Conservation (phyloP, 1,140 invertebrate genomes). For the Atta cephalotes region DNA sequence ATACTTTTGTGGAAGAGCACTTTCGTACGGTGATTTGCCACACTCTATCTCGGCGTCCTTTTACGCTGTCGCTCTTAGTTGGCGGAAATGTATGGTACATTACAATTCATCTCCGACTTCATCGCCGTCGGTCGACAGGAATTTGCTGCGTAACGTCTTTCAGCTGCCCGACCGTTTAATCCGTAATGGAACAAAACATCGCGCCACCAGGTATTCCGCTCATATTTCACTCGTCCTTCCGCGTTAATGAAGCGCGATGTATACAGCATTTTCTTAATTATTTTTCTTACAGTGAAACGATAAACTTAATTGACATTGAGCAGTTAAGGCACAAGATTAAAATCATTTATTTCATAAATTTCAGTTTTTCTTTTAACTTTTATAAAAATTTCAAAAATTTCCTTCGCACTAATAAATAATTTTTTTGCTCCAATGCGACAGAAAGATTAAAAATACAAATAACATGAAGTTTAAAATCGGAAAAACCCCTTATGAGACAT, state of each 20-base stretch:
- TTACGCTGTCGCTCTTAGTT: conserved; percentile 66
- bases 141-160: conserved; percentile 62
- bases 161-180: conserved; percentile 55
- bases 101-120: conserved; percentile 69
- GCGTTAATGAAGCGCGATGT: conserved; percentile 48
- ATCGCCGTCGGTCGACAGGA: conserved; percentile 51
- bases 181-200: conserved; percentile 58
- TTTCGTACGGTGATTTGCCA: conserved; percentile 64
- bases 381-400: background rate
- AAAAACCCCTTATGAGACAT: too few species aligned
- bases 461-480: too few species aligned
- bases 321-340: background rate
- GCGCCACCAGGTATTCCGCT: conserved; percentile 36
- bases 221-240: conserved; percentile 47
- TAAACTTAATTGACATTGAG: conserved; percentile 27
- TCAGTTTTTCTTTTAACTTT: background rate
- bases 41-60: conserved; percentile 63
- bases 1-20: conserved; percentile 60
- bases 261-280: conserved; percentile 38
- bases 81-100: conserved; percentile 62
- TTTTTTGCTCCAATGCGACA: background rate
- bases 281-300: conserved; percentile 23
- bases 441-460: background rate
- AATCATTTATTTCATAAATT: conserved; percentile 6
- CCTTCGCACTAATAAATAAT: background rate